These are phyloP conservation scores for Tamandua tetradactyla DNA, from an alignment of 2,797 vertebrate genomes.

Conservation along the genomic window DNA sequence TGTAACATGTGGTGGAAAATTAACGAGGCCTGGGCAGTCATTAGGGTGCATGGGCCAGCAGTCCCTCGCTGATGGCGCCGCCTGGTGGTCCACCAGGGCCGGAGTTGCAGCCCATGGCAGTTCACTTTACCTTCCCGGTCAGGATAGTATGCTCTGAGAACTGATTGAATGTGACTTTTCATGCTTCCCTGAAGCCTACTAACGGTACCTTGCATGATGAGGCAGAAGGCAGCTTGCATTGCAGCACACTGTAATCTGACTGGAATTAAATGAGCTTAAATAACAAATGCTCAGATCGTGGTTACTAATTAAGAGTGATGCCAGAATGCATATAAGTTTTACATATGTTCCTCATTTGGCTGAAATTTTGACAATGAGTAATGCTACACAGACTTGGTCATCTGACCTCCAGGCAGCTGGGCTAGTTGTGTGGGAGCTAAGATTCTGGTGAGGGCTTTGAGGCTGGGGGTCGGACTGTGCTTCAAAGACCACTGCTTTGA, in stretches of 20 bases:
- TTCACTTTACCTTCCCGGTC: background rate
- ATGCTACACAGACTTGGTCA: constrained; percentile 77
- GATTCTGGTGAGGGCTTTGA: constrained; percentile 4
- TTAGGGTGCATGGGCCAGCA: background rate
- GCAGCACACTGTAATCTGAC: constrained; percentile 78
- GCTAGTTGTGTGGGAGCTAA: constrained; percentile 34
- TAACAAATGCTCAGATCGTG: constrained; percentile 85
- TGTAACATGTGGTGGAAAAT: constrained; percentile 67
- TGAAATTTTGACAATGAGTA: constrained; percentile 84
- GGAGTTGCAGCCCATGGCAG: background rate
- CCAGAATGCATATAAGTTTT: constrained; percentile 77
- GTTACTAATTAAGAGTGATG: constrained; percentile 83
- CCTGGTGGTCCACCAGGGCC: background rate
- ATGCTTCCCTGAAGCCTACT: constrained; percentile 74
- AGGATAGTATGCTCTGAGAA: constrained; percentile 54
- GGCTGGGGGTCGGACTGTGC: background rate
- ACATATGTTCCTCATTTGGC: constrained; percentile 83
- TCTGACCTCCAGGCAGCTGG: constrained; percentile 76
- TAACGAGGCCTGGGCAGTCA: constrained; percentile 55
- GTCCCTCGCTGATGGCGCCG: background rate
- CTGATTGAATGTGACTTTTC: constrained; percentile 75
- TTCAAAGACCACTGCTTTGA: background rate
- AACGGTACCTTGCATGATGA: constrained; percentile 76
- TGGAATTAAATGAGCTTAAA: constrained; percentile 85
- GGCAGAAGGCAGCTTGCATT: constrained; percentile 77